Conservation (phyloP, 2,113 vertebrate genomes). For the Apodemus speciosus region DNA sequence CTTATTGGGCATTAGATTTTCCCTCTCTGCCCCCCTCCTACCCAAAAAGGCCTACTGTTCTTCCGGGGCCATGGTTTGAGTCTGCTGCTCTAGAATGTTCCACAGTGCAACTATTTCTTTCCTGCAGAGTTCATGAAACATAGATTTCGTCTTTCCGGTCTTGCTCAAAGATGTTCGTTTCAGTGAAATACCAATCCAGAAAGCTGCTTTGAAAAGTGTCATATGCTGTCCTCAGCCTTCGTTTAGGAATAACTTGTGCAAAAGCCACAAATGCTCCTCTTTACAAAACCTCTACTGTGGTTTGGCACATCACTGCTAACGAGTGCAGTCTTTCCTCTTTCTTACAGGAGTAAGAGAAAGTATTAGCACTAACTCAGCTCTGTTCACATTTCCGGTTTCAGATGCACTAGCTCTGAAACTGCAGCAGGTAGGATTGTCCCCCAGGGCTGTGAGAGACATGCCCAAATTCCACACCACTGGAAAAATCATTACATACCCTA, state of each 20-base stretch:
- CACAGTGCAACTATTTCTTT: constrained; percentile 71
- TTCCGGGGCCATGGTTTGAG: constrained; percentile 60
- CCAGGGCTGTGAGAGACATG: constrained; percentile 19
- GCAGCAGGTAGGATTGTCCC: constrained; percentile 34
- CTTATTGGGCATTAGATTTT: constrained; percentile 71
- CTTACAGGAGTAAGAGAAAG: constrained; percentile 80
- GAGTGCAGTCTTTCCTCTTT: constrained; percentile 70
- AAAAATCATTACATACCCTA: background rate
- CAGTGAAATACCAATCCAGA: constrained; percentile 69
- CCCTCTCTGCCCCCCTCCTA: constrained; percentile 45
- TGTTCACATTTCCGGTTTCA: constrained; percentile 74
- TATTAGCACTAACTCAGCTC: constrained; percentile 67
- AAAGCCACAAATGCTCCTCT: constrained; percentile 72
- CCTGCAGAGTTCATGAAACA: constrained; percentile 61
- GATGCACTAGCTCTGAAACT: constrained; percentile 63
- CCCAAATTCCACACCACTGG: background rate
- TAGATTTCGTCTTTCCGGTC: constrained; percentile 31
- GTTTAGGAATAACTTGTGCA: constrained; percentile 80
- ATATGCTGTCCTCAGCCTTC: constrained; percentile 28
- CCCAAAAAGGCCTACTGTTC: constrained; percentile 59
- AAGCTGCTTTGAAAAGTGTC: constrained; percentile 74
- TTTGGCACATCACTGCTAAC: constrained; percentile 74
- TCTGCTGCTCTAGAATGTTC: constrained; percentile 67
- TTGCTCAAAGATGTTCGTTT: constrained; percentile 76
- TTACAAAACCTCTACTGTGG: constrained; percentile 75